phyloP scores from a whole-genome alignment of 2,888 invertebrate species.

The Habrosyne pyritoides region DNA sequence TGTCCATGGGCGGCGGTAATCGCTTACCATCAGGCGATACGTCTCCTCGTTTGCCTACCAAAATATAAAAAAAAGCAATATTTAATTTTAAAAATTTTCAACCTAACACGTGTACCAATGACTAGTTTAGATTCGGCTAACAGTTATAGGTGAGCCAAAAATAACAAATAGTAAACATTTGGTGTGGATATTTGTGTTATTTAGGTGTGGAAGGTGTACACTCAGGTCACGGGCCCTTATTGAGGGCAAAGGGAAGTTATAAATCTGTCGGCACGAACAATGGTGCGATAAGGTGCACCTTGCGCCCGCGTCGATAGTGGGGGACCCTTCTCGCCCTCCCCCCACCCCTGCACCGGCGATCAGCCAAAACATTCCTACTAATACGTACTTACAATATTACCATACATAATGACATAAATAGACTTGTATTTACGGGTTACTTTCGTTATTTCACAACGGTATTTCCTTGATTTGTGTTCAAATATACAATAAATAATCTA shows the following conservation, averaged over 20 bases:
- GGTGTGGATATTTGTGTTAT: slow-evolving; percentile 39
- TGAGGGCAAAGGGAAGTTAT: slow-evolving; percentile 83
- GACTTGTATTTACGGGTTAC: neutral
- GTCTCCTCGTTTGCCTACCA: no score
- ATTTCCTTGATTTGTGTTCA: no score
- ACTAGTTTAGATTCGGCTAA: neutral
- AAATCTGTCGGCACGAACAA: slow-evolving; percentile 82
- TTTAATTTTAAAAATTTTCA: no score
- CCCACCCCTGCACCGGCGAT: slow-evolving; percentile 16
- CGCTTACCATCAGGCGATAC: no score
- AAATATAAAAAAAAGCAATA: no score
- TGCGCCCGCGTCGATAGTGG: slow-evolving; percentile 63
- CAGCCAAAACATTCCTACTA: slow-evolving; percentile 31
- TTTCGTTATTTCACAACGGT: no score
- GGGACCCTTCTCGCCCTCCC: slow-evolving; percentile 23
- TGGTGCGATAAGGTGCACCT: slow-evolving; percentile 80
- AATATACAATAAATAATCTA: no score
- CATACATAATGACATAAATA: no score
- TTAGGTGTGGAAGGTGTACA: slow-evolving; percentile 55
- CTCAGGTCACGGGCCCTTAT: slow-evolving; percentile 80
- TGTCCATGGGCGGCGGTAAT: no score
- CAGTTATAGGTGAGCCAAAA: slow-evolving; percentile 9
- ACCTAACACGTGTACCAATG: neutral
- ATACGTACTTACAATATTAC: no score
- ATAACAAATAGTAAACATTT: slow-evolving; percentile 12